phyloP scores from a whole-genome alignment of 92 coral and sea anemone species.

The Pocillopora grandis region DNA sequence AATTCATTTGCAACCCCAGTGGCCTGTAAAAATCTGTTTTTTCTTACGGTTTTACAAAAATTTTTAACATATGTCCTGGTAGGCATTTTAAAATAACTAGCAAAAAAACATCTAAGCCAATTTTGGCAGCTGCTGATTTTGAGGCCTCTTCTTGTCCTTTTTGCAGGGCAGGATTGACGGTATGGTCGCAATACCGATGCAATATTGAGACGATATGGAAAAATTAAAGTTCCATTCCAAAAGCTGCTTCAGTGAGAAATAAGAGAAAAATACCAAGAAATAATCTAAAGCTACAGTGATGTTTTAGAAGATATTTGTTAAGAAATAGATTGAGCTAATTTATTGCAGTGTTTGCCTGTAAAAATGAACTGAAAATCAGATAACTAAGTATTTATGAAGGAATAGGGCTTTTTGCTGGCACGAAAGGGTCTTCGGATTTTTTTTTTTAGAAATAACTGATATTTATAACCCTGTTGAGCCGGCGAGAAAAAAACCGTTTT shows the following conservation, averaged over 20 bases:
- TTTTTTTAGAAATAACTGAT: background rate
- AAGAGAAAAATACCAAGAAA: background rate
- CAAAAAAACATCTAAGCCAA: background rate
- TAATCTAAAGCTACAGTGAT: background rate
- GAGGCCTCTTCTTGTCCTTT: background rate
- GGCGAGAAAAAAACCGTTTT: background rate
- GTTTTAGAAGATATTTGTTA: slow-evolving; percentile 19
- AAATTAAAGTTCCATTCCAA: background rate
- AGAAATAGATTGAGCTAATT: background rate
- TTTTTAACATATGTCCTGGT: no score
- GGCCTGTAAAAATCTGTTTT: no score
- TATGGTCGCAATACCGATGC: slow-evolving; percentile 1
- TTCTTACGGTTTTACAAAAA: no score
- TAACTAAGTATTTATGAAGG: background rate
- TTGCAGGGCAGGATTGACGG: slow-evolving; percentile 13
- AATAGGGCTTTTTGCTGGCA: background rate
- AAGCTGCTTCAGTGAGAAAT: background rate
- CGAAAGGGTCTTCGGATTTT: background rate
- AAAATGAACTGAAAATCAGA: background rate
- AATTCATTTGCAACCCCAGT: no score
- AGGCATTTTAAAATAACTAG: no score
- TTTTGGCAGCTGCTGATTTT: background rate
- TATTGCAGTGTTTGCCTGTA: background rate
- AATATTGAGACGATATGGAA: background rate
- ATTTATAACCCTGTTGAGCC: background rate